phyloP scores from a whole-genome alignment of 2,113 vertebrate species.

The Macheiramphus alcinus region DNA sequence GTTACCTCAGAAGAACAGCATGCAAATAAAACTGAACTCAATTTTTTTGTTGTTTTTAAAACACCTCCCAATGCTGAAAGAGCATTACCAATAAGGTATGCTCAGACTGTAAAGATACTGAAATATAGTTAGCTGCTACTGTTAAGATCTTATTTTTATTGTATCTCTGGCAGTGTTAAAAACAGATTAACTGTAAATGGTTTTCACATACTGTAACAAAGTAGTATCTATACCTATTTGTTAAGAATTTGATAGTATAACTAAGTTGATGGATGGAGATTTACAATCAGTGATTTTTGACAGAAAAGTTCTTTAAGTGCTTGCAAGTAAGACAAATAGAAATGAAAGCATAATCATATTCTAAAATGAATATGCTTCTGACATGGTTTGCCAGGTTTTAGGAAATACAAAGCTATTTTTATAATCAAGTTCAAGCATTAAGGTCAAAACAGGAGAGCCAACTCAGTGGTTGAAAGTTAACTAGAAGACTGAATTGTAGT shows the following conservation, averaged over 20 bases:
- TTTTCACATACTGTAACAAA: neutral
- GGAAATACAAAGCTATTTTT: neutral
- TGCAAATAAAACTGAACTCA: neutral
- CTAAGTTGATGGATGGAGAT: neutral
- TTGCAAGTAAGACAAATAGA: neutral
- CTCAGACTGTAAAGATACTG: neutral
- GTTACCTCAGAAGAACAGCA: neutral
- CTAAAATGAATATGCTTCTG: neutral
- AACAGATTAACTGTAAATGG: neutral
- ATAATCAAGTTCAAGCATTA: neutral
- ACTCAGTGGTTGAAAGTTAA: neutral
- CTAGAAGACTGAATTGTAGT: neutral
- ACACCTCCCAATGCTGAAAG: neutral
- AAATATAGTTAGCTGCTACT: neutral
- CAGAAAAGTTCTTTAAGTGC: neutral
- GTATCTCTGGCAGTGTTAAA: neutral
- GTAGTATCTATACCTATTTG: neutral
- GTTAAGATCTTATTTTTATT: neutral
- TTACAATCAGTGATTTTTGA: neutral
- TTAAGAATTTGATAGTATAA: neutral
- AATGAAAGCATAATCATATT: neutral
- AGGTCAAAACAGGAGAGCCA: neutral
- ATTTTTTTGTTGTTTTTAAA: neutral
- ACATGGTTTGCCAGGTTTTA: neutral
- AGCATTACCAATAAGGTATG: neutral